Base-by-base conservation (phyloP, 2,888 invertebrate genomes). In the Archips crataeganus region DNA sequence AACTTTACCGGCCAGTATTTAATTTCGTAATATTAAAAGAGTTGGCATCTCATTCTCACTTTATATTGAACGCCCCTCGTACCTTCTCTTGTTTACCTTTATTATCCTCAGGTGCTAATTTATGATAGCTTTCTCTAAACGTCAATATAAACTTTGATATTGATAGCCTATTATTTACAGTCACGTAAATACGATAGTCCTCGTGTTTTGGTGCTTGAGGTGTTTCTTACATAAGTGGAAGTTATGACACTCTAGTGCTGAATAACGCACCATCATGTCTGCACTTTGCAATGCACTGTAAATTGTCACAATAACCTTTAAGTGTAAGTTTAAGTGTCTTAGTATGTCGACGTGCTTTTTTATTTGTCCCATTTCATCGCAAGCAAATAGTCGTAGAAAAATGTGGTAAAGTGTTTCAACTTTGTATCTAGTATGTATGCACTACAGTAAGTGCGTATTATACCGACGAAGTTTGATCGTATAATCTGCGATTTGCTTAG, bases 251-350 rank as follows among this genome's bases (percentile, higher is more conserved):
- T 23, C 13, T 42, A 10, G 57, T 36, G 36, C 49, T 62, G 62
- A 47, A 57, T 32, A 66, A 54, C 66, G 57, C 70, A 64, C 64
- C 64, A 64, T 64, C 73, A 64, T 63, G 60, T 60, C 59, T 74
- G 69, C 74, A 74, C 64, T 65, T 72, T 64, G 49, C 59, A 69
- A 45, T 65, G 69, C 69, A 74, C 64, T 69, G 69, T 65, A 51
- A 64, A 73, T 69, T 74, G 74, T 70, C 69, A 60, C 47, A n/a
- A 65, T 65, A 59, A 74, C 74, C 74, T 74, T 74, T 74, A 9
- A 42, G 42, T 47, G 59, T 36, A n/a, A 39, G n/a, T n/a, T n/a
- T n/a, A n/a, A n/a, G n/a, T 73, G 42, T 59, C 15, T 34, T 9
- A 59, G 59, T 59, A 34, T 34, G 32, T 11, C 32, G 10, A 8